These are phyloP conservation scores for Neoarius graeffei DNA, from an alignment of 2,113 vertebrate genomes.

Conservation along the genomic window DNA sequence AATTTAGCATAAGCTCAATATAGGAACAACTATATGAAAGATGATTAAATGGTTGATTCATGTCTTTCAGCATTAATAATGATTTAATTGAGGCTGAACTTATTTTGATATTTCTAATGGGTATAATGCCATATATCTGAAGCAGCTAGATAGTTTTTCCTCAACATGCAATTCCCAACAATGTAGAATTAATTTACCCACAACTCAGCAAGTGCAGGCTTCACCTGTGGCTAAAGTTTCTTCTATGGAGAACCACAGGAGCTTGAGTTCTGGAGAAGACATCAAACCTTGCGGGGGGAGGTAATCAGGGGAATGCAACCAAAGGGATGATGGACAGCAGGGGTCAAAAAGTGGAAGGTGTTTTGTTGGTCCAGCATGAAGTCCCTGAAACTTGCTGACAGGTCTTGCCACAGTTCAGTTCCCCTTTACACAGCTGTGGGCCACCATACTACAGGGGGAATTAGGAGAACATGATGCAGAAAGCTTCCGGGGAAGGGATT, in stretches of 20 bases:
- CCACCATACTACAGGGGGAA: slow-evolving; percentile 15
- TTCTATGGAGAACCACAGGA: slow-evolving; percentile 16
- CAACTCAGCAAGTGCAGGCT: slow-evolving; percentile 38
- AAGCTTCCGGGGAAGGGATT: slow-evolving; percentile 17
- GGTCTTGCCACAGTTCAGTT: slow-evolving; percentile 63
- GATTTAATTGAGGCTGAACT: neutral
- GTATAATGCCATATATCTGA: neutral
- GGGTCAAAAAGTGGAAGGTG: slow-evolving; percentile 74
- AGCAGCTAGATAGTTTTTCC: neutral
- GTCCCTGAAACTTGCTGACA: slow-evolving; percentile 80
- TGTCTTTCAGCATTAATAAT: neutral
- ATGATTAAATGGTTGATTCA: neutral
- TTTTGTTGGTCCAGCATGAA: slow-evolving; percentile 67
- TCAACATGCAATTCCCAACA: neutral
- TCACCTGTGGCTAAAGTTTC: slow-evolving; percentile 52
- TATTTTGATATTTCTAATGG: neutral
- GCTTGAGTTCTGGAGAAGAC: slow-evolving; percentile 46
- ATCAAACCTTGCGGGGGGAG: slow-evolving; percentile 38
- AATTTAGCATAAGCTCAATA: slow-evolving; percentile 19
- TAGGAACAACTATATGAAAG: slow-evolving; percentile 52
- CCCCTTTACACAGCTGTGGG: slow-evolving; percentile 53
- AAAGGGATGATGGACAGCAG: slow-evolving; percentile 70
- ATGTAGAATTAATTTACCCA: neutral
- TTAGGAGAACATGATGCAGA: slow-evolving; percentile 32
- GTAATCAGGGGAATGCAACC: slow-evolving; percentile 30